These are phyloP conservation scores for Clitarchus hookeri DNA, from an alignment of 2,888 invertebrate species.

Conservation along the genomic window DNA sequence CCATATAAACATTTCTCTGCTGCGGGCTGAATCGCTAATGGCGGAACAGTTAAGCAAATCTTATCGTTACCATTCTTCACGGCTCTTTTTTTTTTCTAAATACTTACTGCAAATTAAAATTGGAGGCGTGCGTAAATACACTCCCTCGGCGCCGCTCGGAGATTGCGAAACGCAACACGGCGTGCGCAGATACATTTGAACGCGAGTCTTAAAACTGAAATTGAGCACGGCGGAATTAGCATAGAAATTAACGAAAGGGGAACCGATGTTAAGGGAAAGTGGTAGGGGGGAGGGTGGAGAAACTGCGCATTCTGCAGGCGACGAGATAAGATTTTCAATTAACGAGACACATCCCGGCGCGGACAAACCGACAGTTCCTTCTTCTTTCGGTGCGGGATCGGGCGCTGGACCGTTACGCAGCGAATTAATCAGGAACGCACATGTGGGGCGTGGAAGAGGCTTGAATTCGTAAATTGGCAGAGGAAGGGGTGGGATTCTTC, in stretches of 20 bases:
- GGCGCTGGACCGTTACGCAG: no score
- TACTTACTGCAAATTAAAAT: no score
- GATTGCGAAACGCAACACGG: not conserved
- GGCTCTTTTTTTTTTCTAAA: no score
- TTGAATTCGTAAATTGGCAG: no score
- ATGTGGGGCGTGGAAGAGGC: no score
- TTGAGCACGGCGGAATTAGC: not conserved
- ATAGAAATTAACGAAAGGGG: conserved; percentile 10
- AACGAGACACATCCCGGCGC: not conserved
- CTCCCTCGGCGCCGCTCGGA: not conserved
- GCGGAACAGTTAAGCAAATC: not conserved
- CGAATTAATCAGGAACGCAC: no score
- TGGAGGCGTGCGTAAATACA: not conserved
- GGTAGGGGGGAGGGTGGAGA: not conserved
- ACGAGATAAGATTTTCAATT: not conserved
- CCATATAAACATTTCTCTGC: not conserved
- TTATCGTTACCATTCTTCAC: no score
- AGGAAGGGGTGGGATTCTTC: no score
- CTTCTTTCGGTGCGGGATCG: no score
- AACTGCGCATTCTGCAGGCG: not conserved
- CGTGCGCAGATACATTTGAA: not conserved
- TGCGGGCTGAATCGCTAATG: not conserved
- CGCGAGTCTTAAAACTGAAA: not conserved
- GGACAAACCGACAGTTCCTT: not conserved
- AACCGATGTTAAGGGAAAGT: no score